Percentiles rank a stretch among this genome's conserved stretches.
phyloP scores from a whole-genome alignment of 2,888 invertebrate genomes.

The Aethes cnicana region DNA sequence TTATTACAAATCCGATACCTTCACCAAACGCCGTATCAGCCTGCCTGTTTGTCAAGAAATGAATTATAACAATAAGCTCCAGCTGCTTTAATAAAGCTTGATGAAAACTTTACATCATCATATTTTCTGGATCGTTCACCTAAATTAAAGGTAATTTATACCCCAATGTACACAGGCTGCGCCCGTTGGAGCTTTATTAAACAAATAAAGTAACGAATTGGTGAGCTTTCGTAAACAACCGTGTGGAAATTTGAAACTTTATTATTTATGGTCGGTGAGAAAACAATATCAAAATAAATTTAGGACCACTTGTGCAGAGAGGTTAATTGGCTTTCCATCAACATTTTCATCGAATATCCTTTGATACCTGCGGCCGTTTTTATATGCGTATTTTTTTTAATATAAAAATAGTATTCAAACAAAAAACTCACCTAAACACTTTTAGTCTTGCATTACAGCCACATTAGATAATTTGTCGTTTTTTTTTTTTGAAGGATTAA shows the following conservation, averaged over 20 bases:
- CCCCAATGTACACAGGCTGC: slow-evolving; percentile 67
- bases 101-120: slow-evolving; percentile 77
- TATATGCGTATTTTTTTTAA: too few relatives aligned
- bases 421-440: too few relatives aligned
- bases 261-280: slow-evolving; percentile 61
- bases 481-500: too few relatives aligned
- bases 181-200: slow-evolving; percentile 73
- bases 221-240: slow-evolving; percentile 67
- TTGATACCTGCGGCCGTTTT: too few relatives aligned
- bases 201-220: slow-evolving; percentile 78
- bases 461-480: too few relatives aligned
- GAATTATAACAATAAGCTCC: slow-evolving; percentile 29
- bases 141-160: slow-evolving; percentile 81
- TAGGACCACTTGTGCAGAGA: slow-evolving; percentile 38
- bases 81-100: slow-evolving; percentile 63
- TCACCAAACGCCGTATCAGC: slow-evolving; percentile 6
- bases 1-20: neutral
- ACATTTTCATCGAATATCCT: neutral
- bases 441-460: too few relatives aligned
- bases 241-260: slow-evolving; percentile 66
- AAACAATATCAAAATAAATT: slow-evolving; percentile 52
- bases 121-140: slow-evolving; percentile 76
- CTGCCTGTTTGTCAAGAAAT: slow-evolving; percentile 21
- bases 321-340: neutral
- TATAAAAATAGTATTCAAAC: too few relatives aligned